Percentiles rank a stretch among this genome's conserved stretches.
Evolutionary conservation across 35 echinoderm and acorn worm species (phyloP).

Genomic region (Ptychodera flava): DNA sequence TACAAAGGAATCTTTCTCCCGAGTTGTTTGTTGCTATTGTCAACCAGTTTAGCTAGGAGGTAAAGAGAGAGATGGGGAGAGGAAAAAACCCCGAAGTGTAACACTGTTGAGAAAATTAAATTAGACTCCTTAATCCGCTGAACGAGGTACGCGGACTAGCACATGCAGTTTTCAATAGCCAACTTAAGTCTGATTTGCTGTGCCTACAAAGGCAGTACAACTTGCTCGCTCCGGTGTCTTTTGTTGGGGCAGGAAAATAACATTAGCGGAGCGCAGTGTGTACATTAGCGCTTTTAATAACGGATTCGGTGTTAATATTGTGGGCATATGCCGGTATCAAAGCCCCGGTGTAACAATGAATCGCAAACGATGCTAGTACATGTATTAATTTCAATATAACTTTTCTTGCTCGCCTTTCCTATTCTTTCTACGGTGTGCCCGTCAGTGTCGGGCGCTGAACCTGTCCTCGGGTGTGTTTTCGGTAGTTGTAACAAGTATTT

Average conservation of each 20-base stretch:
- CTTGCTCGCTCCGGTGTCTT: background rate
- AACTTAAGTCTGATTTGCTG: background rate
- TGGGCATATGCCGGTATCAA: background rate
- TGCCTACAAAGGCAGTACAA: background rate
- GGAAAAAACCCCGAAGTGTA: no score
- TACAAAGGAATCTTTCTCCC: no score
- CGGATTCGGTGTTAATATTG: background rate
- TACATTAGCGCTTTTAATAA: background rate
- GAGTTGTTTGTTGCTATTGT: no score
- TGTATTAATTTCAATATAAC: background rate
- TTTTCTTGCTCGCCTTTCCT: no score
- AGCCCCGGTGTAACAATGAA: background rate
- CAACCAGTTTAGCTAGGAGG: no score
- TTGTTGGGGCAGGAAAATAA: background rate
- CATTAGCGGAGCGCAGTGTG: background rate
- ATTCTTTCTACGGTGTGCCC: no score
- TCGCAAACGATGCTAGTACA: background rate
- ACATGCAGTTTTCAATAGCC: background rate
- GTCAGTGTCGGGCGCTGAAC: no score
- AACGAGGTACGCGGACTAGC: background rate
- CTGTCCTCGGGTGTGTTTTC: no score
- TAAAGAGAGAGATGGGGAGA: no score
- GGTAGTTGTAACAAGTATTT: no score
- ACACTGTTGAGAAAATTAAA: background rate
- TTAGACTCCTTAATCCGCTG: background rate